phyloP scores from a whole-genome alignment of 2,888 invertebrate species.

The Drosophila ochracea region DNA sequence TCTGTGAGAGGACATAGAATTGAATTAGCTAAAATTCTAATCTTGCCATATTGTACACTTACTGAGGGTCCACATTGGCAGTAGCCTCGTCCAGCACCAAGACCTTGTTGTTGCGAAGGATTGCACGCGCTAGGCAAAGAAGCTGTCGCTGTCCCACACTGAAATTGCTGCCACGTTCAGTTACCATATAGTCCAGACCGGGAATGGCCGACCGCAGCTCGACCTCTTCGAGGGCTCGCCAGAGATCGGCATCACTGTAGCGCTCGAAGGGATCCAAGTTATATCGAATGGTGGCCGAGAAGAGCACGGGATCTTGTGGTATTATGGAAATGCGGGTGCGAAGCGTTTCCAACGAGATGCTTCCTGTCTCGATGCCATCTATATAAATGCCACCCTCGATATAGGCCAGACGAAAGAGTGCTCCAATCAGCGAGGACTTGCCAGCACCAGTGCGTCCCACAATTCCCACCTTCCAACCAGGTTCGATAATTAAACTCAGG shows the following conservation, averaged over 20 bases:
- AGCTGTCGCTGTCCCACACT: constrained; percentile 90
- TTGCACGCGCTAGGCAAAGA: constrained; percentile 89
- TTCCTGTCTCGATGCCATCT: constrained; percentile 88
- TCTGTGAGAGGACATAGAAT: constrained; percentile 68
- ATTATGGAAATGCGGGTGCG: constrained; percentile 87
- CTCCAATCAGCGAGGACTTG: constrained; percentile 91
- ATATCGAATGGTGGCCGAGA: constrained; percentile 88
- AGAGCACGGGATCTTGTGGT: constrained; percentile 87
- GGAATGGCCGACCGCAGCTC: constrained; percentile 86
- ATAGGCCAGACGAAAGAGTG: constrained; percentile 91
- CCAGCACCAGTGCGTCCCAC: constrained; percentile 95
- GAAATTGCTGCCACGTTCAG: constrained; percentile 87
- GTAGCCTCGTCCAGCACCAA: constrained; percentile 90
- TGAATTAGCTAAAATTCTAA: too few relatives aligned
- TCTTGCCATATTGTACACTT: constrained; percentile 44
- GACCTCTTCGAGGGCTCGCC: constrained; percentile 83
- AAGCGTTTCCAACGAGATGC: constrained; percentile 86
- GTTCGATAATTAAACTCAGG: constrained; percentile 89
- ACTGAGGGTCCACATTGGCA: constrained; percentile 89
- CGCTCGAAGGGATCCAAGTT: constrained; percentile 88
- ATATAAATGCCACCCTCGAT: constrained; percentile 90
- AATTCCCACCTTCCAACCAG: constrained; percentile 90
- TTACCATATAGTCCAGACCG: constrained; percentile 86
- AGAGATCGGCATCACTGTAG: constrained; percentile 83
- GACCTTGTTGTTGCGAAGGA: constrained; percentile 88